phyloP scores from a whole-genome alignment of 2,797 vertebrate genomes.

The Sardinella longiceps region DNA sequence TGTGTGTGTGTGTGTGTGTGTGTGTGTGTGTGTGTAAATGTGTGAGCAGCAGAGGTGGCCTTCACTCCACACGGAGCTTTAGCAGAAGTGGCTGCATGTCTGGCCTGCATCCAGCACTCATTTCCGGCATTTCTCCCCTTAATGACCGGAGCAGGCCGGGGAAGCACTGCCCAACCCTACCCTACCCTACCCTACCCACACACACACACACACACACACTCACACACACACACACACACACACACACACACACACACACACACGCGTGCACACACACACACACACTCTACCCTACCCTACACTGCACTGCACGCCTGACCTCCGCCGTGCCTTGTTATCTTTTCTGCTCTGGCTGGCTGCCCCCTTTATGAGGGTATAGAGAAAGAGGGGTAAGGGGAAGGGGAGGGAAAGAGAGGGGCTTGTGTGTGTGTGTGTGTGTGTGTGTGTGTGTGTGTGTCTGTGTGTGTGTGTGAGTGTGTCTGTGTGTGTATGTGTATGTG shows the following conservation, averaged over 20 bases:
- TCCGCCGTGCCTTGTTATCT: background rate
- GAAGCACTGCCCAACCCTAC: background rate
- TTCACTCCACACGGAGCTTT: background rate
- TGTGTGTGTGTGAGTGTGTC: too few relatives aligned
- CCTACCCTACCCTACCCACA: background rate
- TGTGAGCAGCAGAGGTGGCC: slow-evolving; percentile 14
- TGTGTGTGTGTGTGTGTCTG: too few relatives aligned
- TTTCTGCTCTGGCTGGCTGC: background rate
- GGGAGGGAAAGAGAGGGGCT: background rate
- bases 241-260: too few relatives aligned
- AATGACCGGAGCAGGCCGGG: background rate
- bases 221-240: too few relatives aligned
- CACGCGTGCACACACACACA: too few relatives aligned
- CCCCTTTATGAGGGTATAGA: background rate
- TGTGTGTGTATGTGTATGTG: too few relatives aligned
- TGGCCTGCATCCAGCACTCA: background rate
- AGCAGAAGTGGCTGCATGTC: background rate
- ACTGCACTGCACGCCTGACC: background rate
- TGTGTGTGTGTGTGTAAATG: slow-evolving; percentile 1
- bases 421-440: too few relatives aligned
- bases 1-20: background rate
- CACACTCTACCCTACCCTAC: background rate
- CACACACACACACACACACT: too few relatives aligned
- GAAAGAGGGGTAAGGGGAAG: background rate
- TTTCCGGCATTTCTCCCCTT: background rate